phyloP scores from a whole-genome alignment of 2,888 invertebrate species.

The Gastrophysa polygoni region DNA sequence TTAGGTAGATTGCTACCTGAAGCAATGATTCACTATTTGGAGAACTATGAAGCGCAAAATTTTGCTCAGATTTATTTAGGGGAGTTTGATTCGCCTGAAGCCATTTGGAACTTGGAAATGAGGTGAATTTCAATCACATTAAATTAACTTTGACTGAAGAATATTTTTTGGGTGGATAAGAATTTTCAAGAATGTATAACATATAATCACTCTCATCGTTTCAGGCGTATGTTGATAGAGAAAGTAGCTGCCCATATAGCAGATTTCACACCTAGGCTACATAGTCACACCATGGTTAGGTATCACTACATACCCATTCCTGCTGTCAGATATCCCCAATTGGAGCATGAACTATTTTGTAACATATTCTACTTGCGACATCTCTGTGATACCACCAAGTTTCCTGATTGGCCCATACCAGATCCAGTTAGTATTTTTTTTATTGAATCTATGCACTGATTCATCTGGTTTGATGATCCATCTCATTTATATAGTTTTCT shows the following conservation, averaged over 20 bases:
- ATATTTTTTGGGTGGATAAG: too few relatives aligned
- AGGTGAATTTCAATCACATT: too few relatives aligned
- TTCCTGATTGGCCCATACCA: conserved; percentile 97
- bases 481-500: too few relatives aligned
- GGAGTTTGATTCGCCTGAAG: conserved; percentile 99
- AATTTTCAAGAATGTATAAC: too few relatives aligned
- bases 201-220: too few relatives aligned
- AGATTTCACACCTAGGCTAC: conserved; percentile 93
- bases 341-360: conserved; percentile 96
- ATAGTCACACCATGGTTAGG: conserved; percentile 91
- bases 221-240: conserved; percentile 89
- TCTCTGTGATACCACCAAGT: conserved; percentile 86
- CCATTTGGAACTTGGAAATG: conserved; percentile 99
- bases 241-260: conserved; percentile 97
- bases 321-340: conserved; percentile 89
- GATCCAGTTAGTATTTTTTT: conserved; percentile 75
- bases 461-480: too few relatives aligned
- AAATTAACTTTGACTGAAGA: too few relatives aligned
- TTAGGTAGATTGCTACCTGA: conserved; percentile 94
- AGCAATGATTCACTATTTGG: conserved; percentile 98
- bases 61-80: conserved; percentile 98
- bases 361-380: conserved; percentile 97
- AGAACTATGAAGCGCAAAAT: conserved; percentile 97
- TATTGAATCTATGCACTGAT: not conserved
- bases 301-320: conserved; percentile 97